Evolutionary conservation across 1,140 invertebrate genomes (phyloP), one percentile per base, ranked within the genome.

Genomic region (Hyphantria cunea): DNA sequence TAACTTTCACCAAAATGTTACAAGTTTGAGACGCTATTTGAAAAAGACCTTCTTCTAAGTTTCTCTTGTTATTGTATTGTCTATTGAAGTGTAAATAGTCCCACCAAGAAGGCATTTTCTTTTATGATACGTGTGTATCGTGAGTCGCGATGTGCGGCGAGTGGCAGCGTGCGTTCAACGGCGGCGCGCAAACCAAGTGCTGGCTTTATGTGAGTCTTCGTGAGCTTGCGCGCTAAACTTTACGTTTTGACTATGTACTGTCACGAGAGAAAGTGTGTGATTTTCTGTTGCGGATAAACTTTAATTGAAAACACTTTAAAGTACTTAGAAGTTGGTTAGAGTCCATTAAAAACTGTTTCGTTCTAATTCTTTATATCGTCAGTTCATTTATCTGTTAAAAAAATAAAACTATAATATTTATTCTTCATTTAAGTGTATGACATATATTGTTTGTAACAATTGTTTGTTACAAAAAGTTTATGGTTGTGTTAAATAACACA

Each of bases 21-120:
- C 94, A 95, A 58, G 94, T 94, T 77, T 95, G 94, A 0, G 94
- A 94, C 0, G 94, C 94, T 51, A 95, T 95, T 90, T 95, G 94
- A 79, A 94, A 94, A 3, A 95, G 84, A 5, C 94, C 94, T 69
- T 94, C 94, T 70, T 95, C 94, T 42, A 95, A 82, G 80, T 95
- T 94, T 50, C 92, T 90, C 33, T 93, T 92, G 64, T 90, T 92
- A 11, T 83, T 66, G 62, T 86, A 89, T 61, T 86, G 87, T 51
- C 87, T 66, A 32, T 92, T 92, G 69, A 93, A 92, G 58, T 88
- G 84, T 44, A 92, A 78, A 69, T 92, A 91, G 55, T 93, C 92
- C 92, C 92, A 93, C 82, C 92, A 91, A 41, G 91, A 89, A 65
- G 92, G 92, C 92, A 93, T 93, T 80, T 82, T 89, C 50, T 75